These are phyloP conservation scores for Phaetusa simplex DNA, from an alignment of 2,113 vertebrate genomes.

Conservation along the genomic window DNA sequence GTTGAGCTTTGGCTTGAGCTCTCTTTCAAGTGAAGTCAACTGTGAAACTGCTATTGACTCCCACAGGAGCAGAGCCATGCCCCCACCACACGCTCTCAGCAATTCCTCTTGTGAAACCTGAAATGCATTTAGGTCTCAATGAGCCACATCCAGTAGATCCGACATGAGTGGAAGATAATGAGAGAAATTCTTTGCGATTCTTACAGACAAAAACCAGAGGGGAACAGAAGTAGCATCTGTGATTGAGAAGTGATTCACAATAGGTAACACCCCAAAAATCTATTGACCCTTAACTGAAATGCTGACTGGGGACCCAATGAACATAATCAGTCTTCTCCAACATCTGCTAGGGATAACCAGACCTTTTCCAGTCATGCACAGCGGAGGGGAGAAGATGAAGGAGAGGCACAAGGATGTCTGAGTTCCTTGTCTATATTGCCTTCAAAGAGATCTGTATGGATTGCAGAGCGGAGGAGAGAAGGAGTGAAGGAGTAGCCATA, in stretches of 20 bases:
- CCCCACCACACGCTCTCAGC: rapidly evolving
- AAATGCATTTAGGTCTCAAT: neutral
- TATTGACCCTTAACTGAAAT: neutral
- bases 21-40: neutral
- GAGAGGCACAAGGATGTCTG: neutral
- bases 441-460: neutral
- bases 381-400: neutral
- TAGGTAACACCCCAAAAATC: neutral
- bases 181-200: neutral
- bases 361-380: neutral
- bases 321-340: neutral
- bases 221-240: neutral
- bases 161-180: neutral
- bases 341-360: neutral
- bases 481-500: neutral
- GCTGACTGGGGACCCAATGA: neutral
- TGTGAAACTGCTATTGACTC: neutral
- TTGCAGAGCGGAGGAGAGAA: neutral
- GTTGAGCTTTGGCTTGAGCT: neutral
- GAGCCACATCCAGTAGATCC: neutral
- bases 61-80: neutral
- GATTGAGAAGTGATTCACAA: neutral
- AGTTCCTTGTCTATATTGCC: neutral
- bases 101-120: neutral
- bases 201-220: neutral